phyloP scores from a whole-genome alignment of 23 tunicate genomes.

The Trididemnum nubilum region DNA sequence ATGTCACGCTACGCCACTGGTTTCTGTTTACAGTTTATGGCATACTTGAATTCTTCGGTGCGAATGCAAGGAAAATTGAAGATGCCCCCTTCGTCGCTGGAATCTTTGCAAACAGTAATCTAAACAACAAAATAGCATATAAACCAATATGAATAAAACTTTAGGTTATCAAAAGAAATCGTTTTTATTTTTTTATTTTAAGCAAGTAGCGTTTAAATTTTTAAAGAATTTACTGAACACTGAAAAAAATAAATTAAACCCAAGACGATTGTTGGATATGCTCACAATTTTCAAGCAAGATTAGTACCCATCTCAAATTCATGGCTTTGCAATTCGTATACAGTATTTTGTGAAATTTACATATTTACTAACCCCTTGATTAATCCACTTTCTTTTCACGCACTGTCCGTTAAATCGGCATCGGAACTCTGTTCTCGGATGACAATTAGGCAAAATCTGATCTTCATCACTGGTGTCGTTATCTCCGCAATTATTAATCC shows the following conservation, averaged over 20 bases:
- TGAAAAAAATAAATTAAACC: too few species aligned
- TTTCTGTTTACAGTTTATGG: too few species aligned
- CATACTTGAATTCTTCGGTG: conserved; percentile 45
- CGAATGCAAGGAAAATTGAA: conserved; percentile 30
- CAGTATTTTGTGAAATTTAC: too few species aligned
- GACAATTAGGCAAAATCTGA: conserved; percentile 22
- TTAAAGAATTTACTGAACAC: too few species aligned
- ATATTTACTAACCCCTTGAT: neutral
- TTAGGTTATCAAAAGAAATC: too few species aligned
- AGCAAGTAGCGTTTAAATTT: too few species aligned
- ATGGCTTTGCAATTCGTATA: too few species aligned
- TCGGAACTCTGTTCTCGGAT: conserved; percentile 37
- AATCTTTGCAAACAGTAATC: conserved; percentile 36
- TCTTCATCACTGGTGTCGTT: conserved; percentile 70
- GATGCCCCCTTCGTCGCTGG: conserved; percentile 45
- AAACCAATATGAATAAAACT: neutral
- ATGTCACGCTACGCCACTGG: too few species aligned
- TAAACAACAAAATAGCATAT: neutral
- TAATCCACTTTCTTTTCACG: conserved; percentile 28
- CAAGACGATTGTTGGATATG: too few species aligned
- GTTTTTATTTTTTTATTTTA: too few species aligned
- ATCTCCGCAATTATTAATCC: conserved; percentile 31
- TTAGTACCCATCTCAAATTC: too few species aligned
- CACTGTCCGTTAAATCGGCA: conserved; percentile 61
- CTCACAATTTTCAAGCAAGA: too few species aligned